Conservation (phyloP, 2,113 vertebrate species). For the Hemibagrus wyckioides region DNA sequence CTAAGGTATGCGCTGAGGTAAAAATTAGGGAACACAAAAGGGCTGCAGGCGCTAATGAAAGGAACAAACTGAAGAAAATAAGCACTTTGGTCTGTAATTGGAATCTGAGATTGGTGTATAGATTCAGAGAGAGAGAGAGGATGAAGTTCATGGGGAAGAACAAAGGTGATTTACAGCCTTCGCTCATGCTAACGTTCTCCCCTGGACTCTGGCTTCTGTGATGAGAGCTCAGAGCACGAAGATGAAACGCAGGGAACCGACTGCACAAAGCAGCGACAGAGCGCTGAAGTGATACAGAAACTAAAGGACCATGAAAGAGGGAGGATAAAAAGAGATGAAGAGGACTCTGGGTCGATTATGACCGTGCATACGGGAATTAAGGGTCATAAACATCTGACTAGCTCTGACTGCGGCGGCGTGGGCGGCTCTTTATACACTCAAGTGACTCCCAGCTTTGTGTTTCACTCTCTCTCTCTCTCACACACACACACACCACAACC, state of each 20-base stretch:
- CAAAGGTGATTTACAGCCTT: slow-evolving; percentile 63
- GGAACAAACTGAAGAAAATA: slow-evolving; percentile 1
- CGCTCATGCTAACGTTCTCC: slow-evolving; percentile 66
- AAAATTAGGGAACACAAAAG: slow-evolving; percentile 19
- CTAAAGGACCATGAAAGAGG: slow-evolving; percentile 35
- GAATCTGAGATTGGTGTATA: neutral
- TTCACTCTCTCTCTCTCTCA: too few relatives aligned
- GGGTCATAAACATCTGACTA: slow-evolving; percentile 45
- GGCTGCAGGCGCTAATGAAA: slow-evolving; percentile 1
- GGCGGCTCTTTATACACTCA: slow-evolving; percentile 37
- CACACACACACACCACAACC: too few relatives aligned
- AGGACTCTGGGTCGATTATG: slow-evolving; percentile 32
- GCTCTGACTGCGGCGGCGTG: slow-evolving; percentile 24
- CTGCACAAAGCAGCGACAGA: slow-evolving; percentile 15
- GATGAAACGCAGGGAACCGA: slow-evolving; percentile 31
- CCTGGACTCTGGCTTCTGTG: slow-evolving; percentile 68
- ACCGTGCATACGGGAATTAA: slow-evolving; percentile 40
- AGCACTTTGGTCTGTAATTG: neutral
- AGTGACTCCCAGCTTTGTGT: slow-evolving; percentile 22
- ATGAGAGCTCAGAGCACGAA: slow-evolving; percentile 34
- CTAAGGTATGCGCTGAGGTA: neutral
- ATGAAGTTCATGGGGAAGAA: neutral
- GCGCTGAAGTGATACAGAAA: slow-evolving; percentile 5
- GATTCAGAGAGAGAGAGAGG: neutral
- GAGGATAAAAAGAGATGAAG: slow-evolving; percentile 26